These are phyloP conservation scores for Oreochromis grahami DNA, from an alignment of 2,797 vertebrate species.

Conservation along the genomic window DNA sequence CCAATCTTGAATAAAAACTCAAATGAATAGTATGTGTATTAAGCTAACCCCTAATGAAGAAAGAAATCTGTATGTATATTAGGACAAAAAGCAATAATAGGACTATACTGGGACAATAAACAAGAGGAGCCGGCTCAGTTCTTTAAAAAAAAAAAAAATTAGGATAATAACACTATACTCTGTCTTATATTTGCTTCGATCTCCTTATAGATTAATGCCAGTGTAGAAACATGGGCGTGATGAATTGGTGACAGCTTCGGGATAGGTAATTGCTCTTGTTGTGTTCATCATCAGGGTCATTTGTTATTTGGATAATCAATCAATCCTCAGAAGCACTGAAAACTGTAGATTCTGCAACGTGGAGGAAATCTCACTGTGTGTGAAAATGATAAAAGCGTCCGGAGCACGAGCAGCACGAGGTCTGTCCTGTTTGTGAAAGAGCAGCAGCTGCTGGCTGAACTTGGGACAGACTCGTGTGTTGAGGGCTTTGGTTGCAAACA, in stretches of 20 bases:
- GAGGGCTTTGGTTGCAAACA: background rate
- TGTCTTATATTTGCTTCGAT: constrained; percentile 30
- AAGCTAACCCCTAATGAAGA: constrained; percentile 46
- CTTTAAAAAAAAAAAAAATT: constrained; percentile 51
- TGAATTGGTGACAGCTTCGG: constrained; percentile 43
- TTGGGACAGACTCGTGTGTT: constrained; percentile 4
- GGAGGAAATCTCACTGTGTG: background rate
- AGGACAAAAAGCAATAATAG: constrained; percentile 79
- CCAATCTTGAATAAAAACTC: constrained; percentile 39
- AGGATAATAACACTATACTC: constrained; percentile 17
- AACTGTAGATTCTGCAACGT: background rate
- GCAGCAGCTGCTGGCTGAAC: constrained; percentile 16
- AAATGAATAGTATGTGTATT: constrained; percentile 50
- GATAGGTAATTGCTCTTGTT: constrained; percentile 42
- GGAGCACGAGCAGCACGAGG: background rate
- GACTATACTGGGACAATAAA: constrained; percentile 60
- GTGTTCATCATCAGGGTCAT: constrained; percentile 49
- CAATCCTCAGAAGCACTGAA: background rate
- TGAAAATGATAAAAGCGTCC: background rate
- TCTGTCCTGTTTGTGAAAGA: background rate
- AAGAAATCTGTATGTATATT: constrained; percentile 63
- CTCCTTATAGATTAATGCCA: constrained; percentile 34
- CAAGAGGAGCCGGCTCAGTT: constrained; percentile 31
- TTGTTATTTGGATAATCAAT: constrained; percentile 33
- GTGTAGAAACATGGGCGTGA: constrained; percentile 2